Conservation (phyloP, 1,140 invertebrate genomes). For the Tribolium castaneum region DNA sequence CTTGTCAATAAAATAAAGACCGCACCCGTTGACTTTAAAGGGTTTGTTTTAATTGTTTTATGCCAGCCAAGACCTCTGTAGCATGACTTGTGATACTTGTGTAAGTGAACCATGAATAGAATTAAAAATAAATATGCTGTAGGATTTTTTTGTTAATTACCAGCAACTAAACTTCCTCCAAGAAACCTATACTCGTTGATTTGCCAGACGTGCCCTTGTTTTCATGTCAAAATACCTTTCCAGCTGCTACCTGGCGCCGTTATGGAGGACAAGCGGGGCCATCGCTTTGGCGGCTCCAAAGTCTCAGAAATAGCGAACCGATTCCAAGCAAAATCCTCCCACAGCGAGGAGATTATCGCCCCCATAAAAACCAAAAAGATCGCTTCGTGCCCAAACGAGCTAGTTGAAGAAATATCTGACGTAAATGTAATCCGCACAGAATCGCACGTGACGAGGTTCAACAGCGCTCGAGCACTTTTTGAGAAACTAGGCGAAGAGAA, state of each 20-base stretch:
- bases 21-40: too few relatives aligned
- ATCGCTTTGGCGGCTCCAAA: constrained; percentile 77
- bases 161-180: too few relatives aligned
- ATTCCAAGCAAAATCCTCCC: constrained; percentile 69
- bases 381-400: constrained; percentile 64
- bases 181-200: too few relatives aligned
- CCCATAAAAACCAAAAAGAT: constrained; percentile 63
- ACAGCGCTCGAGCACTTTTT: constrained; percentile 91
- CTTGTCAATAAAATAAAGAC: too few relatives aligned
- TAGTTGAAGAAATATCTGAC: constrained; percentile 63
- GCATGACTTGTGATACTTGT: too few relatives aligned
- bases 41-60: too few relatives aligned
- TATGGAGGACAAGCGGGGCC: constrained; percentile 78
- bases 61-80: too few relatives aligned
- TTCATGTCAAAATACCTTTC: not conserved
- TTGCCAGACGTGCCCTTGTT: not conserved
- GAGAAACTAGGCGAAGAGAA: constrained; percentile 87
- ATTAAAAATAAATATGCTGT: too few relatives aligned
- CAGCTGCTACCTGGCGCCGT: not conserved
- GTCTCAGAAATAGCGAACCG: constrained; percentile 92
- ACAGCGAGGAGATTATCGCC: constrained; percentile 61
- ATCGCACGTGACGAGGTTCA: constrained; percentile 90
- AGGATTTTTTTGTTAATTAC: too few relatives aligned
- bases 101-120: too few relatives aligned
- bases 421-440: constrained; percentile 86